phyloP scores from a whole-genome alignment of 2,888 invertebrate species.

The Listrodromus nycthemerus region DNA sequence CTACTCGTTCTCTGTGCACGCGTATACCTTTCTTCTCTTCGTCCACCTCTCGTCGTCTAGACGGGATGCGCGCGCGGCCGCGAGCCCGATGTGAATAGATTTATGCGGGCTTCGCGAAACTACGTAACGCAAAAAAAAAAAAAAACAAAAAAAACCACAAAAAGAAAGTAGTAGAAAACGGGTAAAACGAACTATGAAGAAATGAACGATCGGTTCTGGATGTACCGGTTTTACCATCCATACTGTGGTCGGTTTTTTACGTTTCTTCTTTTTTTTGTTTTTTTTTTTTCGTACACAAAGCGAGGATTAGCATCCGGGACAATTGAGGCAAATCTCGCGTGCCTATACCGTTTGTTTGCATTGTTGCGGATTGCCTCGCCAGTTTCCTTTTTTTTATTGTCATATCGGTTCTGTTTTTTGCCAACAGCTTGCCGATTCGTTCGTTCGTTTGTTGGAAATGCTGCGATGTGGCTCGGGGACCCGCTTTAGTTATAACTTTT shows the following conservation, averaged over 20 bases:
- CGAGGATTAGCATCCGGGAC: slow-evolving; percentile 58
- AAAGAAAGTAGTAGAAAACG: not conserved
- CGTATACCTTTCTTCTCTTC: slow-evolving; percentile 28
- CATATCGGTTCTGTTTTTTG: slow-evolving; percentile 4
- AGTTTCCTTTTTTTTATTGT: not conserved
- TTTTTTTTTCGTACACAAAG: slow-evolving; percentile 57
- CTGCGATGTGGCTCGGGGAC: not conserved
- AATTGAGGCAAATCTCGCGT: slow-evolving; percentile 51
- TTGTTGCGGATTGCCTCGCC: slow-evolving; percentile 50
- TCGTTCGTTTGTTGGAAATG: slow-evolving; percentile 1
- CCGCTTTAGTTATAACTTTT: not conserved
- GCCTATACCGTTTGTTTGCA: slow-evolving; percentile 29
- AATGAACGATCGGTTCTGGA: slow-evolving; percentile 15
- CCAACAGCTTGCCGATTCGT: not conserved
- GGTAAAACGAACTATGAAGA: slow-evolving; percentile 28
- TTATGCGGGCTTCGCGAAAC: slow-evolving; percentile 55
- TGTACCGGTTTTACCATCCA: slow-evolving; percentile 26
- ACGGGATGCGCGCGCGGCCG: slow-evolving; percentile 54
- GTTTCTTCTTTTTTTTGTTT: slow-evolving; percentile 18
- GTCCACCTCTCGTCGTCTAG: slow-evolving; percentile 60
- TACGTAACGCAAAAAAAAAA: slow-evolving; percentile 34
- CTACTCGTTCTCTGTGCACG: not conserved
- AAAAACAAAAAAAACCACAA: slow-evolving; percentile 26
- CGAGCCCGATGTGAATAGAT: slow-evolving; percentile 61
- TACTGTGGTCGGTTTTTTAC: not conserved